Conservation (phyloP, 35 echinoderm and acorn worm genomes). For the Ophiothrix spiculata region DNA sequence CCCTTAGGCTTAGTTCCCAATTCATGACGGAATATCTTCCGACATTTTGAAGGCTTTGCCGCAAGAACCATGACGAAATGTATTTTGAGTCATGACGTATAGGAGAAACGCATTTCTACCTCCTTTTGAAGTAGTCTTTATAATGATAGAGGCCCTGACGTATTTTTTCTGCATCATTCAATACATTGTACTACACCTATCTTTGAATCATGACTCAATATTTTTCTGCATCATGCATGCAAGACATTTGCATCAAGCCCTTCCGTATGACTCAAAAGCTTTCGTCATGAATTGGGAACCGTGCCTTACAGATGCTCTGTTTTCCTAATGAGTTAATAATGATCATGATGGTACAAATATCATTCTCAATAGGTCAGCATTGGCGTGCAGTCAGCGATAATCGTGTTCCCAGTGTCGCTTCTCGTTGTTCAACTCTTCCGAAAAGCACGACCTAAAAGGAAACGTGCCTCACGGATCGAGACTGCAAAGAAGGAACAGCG, state of each 20-base stretch:
- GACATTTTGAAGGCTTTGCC: background rate
- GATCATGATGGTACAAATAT: background rate
- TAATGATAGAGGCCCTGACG: too few relatives aligned
- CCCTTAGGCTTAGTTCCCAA: background rate
- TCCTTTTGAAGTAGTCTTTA: too few relatives aligned
- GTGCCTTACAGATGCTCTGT: background rate
- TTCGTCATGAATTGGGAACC: background rate
- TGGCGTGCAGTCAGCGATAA: constrained; percentile 75
- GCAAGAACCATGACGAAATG: too few relatives aligned
- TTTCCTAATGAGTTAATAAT: background rate
- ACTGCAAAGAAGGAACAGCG: constrained; percentile 43
- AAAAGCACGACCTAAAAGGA: constrained; percentile 63
- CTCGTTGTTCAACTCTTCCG: constrained; percentile 87
- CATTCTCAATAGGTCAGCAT: constrained; percentile 68
- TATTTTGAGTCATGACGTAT: too few relatives aligned
- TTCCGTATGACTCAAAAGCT: background rate
- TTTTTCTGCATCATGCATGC: too few relatives aligned
- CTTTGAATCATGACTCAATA: too few relatives aligned
- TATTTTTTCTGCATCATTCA: too few relatives aligned
- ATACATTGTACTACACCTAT: too few relatives aligned
- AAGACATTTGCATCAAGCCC: background rate
- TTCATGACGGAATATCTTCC: background rate
- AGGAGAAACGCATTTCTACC: too few relatives aligned
- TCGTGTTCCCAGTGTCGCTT: constrained; percentile 85
- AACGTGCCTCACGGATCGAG: constrained; percentile 69